A percentile compares a stretch with the other conserved stretches of the same genome.
These are phyloP conservation scores for Globodera ellingtonae DNA, from an alignment of 1,140 invertebrate species.

Conservation along the genomic window DNA sequence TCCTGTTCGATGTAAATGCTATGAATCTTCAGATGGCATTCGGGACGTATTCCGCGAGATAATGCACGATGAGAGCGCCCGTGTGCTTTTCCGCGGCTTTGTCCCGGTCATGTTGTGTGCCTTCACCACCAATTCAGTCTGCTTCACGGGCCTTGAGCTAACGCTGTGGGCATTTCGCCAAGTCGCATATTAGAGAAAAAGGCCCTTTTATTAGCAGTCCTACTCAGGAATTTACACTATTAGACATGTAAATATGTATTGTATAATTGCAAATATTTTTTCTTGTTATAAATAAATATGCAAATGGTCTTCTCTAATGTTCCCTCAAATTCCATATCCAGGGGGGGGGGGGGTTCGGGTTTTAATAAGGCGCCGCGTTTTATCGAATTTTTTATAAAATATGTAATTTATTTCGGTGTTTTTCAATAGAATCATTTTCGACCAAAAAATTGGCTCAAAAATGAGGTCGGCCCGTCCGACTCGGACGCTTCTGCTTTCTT, in stretches of 20 bases:
- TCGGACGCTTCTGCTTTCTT: slow-evolving; percentile 17
- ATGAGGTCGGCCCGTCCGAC: slow-evolving; percentile 17
- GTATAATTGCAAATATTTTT: too few species aligned
- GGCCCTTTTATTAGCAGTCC: too few species aligned
- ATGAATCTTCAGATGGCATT: slow-evolving; percentile 71
- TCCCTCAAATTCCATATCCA: too few species aligned
- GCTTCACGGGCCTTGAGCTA: slow-evolving; percentile 48
- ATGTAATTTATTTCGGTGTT: too few species aligned
- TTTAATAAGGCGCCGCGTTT: too few species aligned
- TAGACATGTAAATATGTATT: too few species aligned
- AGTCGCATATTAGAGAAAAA: not conserved
- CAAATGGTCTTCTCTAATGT: too few species aligned
- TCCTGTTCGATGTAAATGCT: too few species aligned
- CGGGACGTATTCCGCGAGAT: slow-evolving; percentile 79
- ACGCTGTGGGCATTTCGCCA: slow-evolving; percentile 37
- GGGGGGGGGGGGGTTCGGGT: too few species aligned
- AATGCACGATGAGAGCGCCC: slow-evolving; percentile 79
- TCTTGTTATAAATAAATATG: too few species aligned
- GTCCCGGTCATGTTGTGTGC: slow-evolving; percentile 83
- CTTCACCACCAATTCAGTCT: slow-evolving; percentile 84
- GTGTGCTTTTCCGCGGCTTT: slow-evolving; percentile 78
- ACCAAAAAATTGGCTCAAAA: slow-evolving; percentile 30
- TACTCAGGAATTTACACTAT: too few species aligned
- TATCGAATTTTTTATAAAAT: too few species aligned
- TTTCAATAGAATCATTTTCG: slow-evolving; percentile 8